Evolutionary conservation across 2,888 invertebrate genomes (phyloP).

Genomic region (Chorisops tibialis): DNA sequence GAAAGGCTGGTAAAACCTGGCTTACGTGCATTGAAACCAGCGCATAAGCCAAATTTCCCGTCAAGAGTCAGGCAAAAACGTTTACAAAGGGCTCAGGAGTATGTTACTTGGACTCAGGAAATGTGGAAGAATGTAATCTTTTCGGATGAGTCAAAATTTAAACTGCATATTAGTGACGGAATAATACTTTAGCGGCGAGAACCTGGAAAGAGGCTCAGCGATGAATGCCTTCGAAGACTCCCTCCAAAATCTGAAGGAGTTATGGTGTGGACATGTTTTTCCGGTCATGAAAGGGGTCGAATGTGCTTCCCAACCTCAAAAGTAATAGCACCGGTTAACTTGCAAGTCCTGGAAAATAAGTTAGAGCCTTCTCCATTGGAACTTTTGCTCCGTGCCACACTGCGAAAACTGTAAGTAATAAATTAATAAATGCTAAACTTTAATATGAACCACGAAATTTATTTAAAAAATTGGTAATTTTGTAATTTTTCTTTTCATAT

Average conservation of each 20-base stretch:
- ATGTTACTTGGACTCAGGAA: neutral
- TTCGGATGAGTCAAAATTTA: conserved; percentile 1
- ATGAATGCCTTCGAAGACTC: neutral
- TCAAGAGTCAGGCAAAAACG: neutral
- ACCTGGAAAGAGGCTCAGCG: neutral
- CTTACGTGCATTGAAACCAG: no score
- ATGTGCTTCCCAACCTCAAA: neutral
- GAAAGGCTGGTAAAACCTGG: no score
- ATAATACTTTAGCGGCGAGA: neutral
- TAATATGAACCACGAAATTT: no score
- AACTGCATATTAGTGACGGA: neutral
- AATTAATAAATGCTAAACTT: neutral
- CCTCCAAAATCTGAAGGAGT: no score
- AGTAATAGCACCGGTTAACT: neutral
- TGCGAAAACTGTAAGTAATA: neutral
- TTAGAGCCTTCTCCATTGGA: neutral
- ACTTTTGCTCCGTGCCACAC: neutral
- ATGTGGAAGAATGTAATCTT: neutral
- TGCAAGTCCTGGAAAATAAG: neutral
- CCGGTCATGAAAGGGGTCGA: neutral
- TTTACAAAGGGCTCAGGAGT: neutral
- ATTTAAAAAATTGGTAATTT: no score
- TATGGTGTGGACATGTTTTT: neutral
- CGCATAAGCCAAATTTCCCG: no score
- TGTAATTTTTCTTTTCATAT: no score